phyloP scores from a whole-genome alignment of 92 coral and sea anemone genomes.

The Parazoanthus atlanticus region DNA sequence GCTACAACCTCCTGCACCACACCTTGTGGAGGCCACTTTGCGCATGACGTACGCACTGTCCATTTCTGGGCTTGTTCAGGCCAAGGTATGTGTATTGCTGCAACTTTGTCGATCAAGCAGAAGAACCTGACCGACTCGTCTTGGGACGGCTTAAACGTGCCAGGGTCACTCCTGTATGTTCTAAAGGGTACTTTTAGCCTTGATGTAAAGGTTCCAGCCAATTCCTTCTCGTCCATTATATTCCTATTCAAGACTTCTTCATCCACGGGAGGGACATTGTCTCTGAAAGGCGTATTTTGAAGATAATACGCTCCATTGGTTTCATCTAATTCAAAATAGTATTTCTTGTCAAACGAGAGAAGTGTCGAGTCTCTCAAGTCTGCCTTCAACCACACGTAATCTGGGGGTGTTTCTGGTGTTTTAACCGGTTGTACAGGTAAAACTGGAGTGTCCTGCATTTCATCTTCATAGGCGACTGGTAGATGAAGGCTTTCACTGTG shows the following conservation, averaged over 20 bases:
- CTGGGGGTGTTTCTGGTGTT: constrained; percentile 33
- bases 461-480: constrained; percentile 34
- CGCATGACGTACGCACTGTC: constrained; percentile 34
- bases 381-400: constrained; percentile 36
- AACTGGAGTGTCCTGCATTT: constrained; percentile 30
- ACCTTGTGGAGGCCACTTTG: constrained; percentile 50
- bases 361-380: constrained; percentile 28
- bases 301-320: constrained; percentile 45
- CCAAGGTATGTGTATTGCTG: constrained; percentile 56
- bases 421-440: constrained; percentile 42
- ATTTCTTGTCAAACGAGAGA: constrained; percentile 31
- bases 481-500: constrained; percentile 38
- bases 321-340: constrained; percentile 44
- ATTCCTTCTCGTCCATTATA: constrained; percentile 55
- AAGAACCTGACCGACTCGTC: constrained; percentile 36
- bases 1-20: constrained; percentile 44
- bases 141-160: constrained; percentile 9
- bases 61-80: constrained; percentile 41
- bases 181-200: constrained; percentile 48
- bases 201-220: constrained; percentile 1
- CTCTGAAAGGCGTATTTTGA: constrained; percentile 47
- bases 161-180: constrained; percentile 43
- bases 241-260: constrained; percentile 47
- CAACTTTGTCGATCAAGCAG: constrained; percentile 60
- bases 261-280: constrained; percentile 43